Conservation (phyloP, 1,140 invertebrate species). For the Sarcophaga bullata region DNA sequence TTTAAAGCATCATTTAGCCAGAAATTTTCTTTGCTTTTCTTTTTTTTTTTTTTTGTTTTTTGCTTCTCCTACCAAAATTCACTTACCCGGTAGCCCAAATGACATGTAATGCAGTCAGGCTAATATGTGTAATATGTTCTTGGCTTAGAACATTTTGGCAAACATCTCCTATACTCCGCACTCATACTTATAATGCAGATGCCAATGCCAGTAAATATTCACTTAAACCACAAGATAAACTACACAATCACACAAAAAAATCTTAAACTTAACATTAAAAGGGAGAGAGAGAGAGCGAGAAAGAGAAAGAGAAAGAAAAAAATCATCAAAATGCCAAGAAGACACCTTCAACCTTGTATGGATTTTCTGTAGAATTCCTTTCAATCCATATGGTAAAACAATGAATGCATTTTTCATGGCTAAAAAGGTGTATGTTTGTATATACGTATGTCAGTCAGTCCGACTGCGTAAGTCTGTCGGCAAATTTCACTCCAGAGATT, state of each 20-base stretch:
- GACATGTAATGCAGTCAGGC: constrained; percentile 2
- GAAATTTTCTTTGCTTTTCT: background rate
- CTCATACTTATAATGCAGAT: background rate
- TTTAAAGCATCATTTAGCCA: constrained; percentile 30
- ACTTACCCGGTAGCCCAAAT: background rate
- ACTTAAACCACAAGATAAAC: constrained; percentile 26
- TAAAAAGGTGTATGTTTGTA: too few relatives aligned
- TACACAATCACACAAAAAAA: too few relatives aligned
- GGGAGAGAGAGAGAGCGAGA: too few relatives aligned
- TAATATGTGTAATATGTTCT: constrained; percentile 27
- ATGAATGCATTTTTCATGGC: background rate
- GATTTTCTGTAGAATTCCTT: background rate
- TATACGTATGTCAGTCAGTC: too few relatives aligned
- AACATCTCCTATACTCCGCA: background rate
- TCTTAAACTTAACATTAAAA: too few relatives aligned
- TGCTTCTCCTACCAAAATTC: too few relatives aligned
- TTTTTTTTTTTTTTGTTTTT: background rate
- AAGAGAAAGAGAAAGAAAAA: background rate
- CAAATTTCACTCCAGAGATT: background rate
- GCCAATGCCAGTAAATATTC: background rate
- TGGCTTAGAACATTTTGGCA: too few relatives aligned
- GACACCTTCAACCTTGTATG: constrained; percentile 1
- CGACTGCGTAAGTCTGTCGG: too few relatives aligned
- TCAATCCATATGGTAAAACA: background rate
- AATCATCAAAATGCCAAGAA: constrained; percentile 24